Base-by-base conservation (phyloP, 2,888 invertebrate genomes). In the Gandaritis pyraliata region DNA sequence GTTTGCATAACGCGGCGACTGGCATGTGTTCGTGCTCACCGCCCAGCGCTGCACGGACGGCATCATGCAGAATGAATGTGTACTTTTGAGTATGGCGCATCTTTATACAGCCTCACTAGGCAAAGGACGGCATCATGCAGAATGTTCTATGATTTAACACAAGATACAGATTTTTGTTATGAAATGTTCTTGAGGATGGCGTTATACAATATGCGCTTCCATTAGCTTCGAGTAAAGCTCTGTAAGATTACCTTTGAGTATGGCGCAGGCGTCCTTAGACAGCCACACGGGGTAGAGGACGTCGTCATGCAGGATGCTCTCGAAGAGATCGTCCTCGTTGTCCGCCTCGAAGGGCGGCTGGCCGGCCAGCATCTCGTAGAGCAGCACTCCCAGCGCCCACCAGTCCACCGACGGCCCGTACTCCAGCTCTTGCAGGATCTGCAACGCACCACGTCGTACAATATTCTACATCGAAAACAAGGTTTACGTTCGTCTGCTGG, bases 321-420 rank as follows among this genome's bases (percentile, higher is more conserved):
- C 99, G 92, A 99, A 99, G 65, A 99, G 94, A 88, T 99, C 99
- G 88, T 99, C 99, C 91, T 99, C 99, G 92, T 99, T 99, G 92
- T 99, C 99, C 4, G 99, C 99, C 93, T 99, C 99, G 91, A 99
- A 99, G 12, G 99, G 99, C 62, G 99, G 99, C 89, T 99, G 99
- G 0, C 99, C 99, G 0, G 98, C 99, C 97, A 99, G 96, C 99
- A 99, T 99, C 94, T 99, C 99, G 90, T 99, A 99, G 97, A 99
- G 97, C 48, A 99, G 94, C 63, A 99, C 99, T 54, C 99, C 99
- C 70, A 99, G 93, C 66, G 99, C 99, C 99, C 99, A 99, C 97
- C 97, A 97, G 90, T 97, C 97, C 62, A 97, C 97, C 66, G 96
- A 96, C 36, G 96, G 96, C 0, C 97, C 97, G 82, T 97, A 97